Percentiles rank a stretch among this genome's conserved stretches.
phyloP scores from a whole-genome alignment of 2,888 invertebrate genomes.

The Monopis laevigella region DNA sequence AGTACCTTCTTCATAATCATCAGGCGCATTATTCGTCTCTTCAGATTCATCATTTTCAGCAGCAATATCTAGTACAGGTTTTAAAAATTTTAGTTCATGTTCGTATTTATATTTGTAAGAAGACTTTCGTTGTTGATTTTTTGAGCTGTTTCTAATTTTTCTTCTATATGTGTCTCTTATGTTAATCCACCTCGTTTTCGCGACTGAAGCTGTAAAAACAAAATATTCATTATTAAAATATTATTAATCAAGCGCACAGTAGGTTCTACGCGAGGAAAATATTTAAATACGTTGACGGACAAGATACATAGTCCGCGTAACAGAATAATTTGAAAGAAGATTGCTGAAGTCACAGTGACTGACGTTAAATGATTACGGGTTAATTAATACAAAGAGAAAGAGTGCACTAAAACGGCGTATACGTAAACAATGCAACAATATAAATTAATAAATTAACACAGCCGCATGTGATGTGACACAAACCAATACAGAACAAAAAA shows the following conservation, averaged over 20 bases:
- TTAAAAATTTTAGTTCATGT: constrained; percentile 41
- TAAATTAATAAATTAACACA: too few relatives aligned
- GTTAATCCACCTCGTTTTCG: constrained; percentile 51
- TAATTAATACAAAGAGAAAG: too few relatives aligned
- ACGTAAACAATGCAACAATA: too few relatives aligned
- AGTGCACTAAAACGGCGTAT: too few relatives aligned
- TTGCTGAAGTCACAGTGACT: too few relatives aligned
- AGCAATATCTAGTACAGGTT: constrained; percentile 28
- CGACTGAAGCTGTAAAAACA: constrained; percentile 34
- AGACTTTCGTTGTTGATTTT: constrained; percentile 31
- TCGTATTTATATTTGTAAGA: constrained; percentile 50
- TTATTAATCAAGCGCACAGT: background rate
- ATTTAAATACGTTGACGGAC: background rate
- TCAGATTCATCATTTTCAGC: constrained; percentile 21
- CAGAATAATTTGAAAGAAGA: too few relatives aligned
- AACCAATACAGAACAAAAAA: too few relatives aligned
- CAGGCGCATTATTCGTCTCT: constrained; percentile 26
- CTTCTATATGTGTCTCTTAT: constrained; percentile 53
- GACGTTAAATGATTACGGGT: too few relatives aligned
- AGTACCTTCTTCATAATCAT: constrained; percentile 19
- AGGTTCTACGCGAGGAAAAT: background rate
- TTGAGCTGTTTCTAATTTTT: constrained; percentile 35
- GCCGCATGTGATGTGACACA: too few relatives aligned
- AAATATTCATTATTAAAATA: background rate
- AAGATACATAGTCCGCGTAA: background rate